Evolutionary conservation across 2,888 invertebrate genomes (phyloP), one percentile per base, ranked within the genome.

Genomic region (Strigamia transsilvanica): DNA sequence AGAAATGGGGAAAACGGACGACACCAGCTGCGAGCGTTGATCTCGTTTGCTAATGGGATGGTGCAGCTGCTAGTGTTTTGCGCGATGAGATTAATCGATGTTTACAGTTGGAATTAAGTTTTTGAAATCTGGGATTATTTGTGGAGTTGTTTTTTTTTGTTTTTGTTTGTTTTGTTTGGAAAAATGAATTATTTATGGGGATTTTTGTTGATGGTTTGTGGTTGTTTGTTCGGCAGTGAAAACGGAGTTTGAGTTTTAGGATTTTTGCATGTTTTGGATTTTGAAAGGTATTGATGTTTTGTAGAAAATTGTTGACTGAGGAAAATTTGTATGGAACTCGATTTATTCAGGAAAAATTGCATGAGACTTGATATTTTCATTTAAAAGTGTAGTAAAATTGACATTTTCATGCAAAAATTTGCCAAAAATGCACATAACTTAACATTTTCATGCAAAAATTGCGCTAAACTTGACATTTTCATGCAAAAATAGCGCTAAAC

Each of bases 21-120:
- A 73, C 73, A 73, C 73, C 73, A 73, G 73, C 73, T 73, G 73
- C 73, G 73, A 6, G 27, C 73, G 73, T 73, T 73, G 73, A 73
- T 73, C 73, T 73, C 27, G 12, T 73, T 73, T 73, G 73, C 12
- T 73, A 27, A 27, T 27, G 27, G 1, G 27, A 27, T n/a, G 73
- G 32, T 73, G 73, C 73, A 73, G 73, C 73, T 73, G 73, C 32
- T 3, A 12, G 27, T 32, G 12, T 73, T 73, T 73, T 32, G 2
- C 23, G 27, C 15, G 27, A 12, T 73, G 46, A 0, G 12, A 46
- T 56, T 56, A 56, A 56, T 56, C 56, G 56, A 18, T 56, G 56
- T 56, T 56, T 56, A 7, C 56, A 7, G 21, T 56, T 18, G 56
- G 18, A 56, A 56, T 56, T 56, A 18, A 56, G 56, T 56, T 18